Conservation (phyloP, 2,113 vertebrate species). For the Fulica atra region DNA sequence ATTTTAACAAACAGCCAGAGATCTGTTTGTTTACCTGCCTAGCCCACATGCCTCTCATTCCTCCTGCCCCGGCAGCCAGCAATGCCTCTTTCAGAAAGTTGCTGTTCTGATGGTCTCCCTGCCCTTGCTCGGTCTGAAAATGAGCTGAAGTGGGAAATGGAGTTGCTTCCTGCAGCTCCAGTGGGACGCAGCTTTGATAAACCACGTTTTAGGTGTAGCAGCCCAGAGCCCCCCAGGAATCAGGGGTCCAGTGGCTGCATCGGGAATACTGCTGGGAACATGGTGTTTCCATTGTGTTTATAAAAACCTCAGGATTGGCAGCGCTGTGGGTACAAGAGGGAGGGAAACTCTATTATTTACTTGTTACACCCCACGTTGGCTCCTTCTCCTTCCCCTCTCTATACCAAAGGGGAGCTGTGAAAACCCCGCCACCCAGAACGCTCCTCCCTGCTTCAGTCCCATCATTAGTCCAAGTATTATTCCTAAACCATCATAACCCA, state of each 20-base stretch:
- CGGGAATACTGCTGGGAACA: not conserved
- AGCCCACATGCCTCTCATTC: constrained; percentile 68
- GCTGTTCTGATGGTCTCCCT: not conserved
- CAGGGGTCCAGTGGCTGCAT: not conserved
- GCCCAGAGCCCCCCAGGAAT: not conserved
- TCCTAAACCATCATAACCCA: not conserved
- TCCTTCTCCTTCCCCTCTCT: not conserved
- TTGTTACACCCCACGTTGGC: not conserved
- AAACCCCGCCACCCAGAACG: not conserved
- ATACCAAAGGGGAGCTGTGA: not conserved
- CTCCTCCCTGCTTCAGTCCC: not conserved
- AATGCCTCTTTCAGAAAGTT: not conserved
- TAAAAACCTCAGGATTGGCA: not conserved
- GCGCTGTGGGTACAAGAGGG: not conserved
- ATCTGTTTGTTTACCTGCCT: constrained; percentile 66
- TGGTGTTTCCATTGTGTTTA: not conserved
- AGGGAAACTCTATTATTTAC: not conserved
- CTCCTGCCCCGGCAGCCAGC: constrained; percentile 2
- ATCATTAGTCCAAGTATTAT: not conserved
- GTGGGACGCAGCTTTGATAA: not conserved
- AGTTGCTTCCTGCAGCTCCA: not conserved
- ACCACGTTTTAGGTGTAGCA: not conserved
- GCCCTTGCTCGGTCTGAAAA: not conserved
- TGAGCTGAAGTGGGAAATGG: not conserved
- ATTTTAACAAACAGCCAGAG: constrained; percentile 58